phyloP scores from a whole-genome alignment of 2,888 invertebrate species.

The Eupithecia tripunctaria region DNA sequence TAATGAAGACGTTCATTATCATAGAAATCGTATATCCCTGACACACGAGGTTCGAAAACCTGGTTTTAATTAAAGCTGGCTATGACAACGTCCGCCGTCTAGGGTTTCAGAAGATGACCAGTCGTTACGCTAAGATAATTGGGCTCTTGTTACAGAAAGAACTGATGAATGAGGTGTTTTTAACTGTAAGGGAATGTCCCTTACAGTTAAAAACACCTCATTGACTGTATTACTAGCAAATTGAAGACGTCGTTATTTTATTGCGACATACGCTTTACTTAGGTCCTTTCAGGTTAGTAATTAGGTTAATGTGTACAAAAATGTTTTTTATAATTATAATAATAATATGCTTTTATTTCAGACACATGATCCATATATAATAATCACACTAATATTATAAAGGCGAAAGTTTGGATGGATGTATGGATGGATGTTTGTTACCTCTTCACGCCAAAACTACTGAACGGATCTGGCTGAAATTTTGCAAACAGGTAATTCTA shows the following conservation, averaged over 20 bases:
- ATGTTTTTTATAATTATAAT: too few species aligned
- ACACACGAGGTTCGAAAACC: constrained; percentile 69
- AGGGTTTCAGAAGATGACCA: constrained; percentile 75
- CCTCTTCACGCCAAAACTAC: too few species aligned
- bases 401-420: too few species aligned
- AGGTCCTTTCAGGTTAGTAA: too few species aligned
- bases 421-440: too few species aligned
- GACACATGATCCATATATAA: too few species aligned
- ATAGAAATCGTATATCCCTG: constrained; percentile 69
- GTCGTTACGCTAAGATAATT: constrained; percentile 62
- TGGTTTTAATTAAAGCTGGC: constrained; percentile 43
- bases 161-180: constrained; percentile 48
- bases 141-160: constrained; percentile 67
- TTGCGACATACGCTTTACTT: neutral
- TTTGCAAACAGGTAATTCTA: too few species aligned
- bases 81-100: constrained; percentile 55
- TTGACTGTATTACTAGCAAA: neutral
- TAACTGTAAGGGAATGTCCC: too few species aligned
- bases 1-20: constrained; percentile 70
- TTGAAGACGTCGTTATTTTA: neutral
- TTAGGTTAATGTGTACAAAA: neutral
- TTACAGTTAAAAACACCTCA: too few species aligned
- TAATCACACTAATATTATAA: too few species aligned
- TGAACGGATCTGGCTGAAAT: too few species aligned
- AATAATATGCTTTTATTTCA: too few species aligned